Evolutionary conservation across 1,140 invertebrate genomes (phyloP).

Genomic region (Drosophila funebris): DNA sequence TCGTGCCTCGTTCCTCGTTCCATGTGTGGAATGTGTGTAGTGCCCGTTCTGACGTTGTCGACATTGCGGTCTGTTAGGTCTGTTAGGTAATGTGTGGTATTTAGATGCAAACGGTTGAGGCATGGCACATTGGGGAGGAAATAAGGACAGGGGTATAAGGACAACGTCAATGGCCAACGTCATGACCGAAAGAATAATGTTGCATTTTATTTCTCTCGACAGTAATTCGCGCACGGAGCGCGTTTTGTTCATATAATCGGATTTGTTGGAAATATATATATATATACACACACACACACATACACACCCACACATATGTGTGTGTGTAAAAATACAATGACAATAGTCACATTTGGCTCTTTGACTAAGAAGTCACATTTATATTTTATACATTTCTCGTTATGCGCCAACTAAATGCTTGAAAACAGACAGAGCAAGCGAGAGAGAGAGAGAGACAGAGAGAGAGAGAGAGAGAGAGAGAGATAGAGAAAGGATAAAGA

Average conservation of each 20-base stretch:
- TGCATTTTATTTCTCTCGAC: constrained; percentile 77
- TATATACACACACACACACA: constrained; percentile 1
- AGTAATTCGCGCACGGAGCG: constrained; percentile 72
- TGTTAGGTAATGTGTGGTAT: constrained; percentile 64
- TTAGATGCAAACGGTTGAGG: constrained; percentile 30
- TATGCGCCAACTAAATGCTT: constrained; percentile 15
- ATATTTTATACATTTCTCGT: constrained; percentile 52
- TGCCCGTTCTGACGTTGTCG: constrained; percentile 16
- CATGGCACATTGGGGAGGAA: not conserved
- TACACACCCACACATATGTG: not conserved
- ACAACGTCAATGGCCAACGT: constrained; percentile 61
- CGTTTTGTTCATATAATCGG: constrained; percentile 76
- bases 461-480: not conserved
- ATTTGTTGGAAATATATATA: constrained; percentile 48
- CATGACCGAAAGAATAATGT: constrained; percentile 69
- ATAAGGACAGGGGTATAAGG: not conserved
- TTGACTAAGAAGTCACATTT: constrained; percentile 36
- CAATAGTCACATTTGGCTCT: constrained; percentile 45
- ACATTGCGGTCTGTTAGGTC: constrained; percentile 54
- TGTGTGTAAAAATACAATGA: constrained; percentile 44
- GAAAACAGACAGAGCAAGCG: not conserved
- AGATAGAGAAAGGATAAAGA: not conserved
- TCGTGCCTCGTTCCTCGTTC: not conserved
- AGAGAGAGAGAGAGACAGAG: not conserved
- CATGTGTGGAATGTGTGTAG: not conserved